Evolutionary conservation across 2,888 invertebrate species (phyloP), one percentile per base, ranked within the genome.

Genomic region (Tineola bisselliella): DNA sequence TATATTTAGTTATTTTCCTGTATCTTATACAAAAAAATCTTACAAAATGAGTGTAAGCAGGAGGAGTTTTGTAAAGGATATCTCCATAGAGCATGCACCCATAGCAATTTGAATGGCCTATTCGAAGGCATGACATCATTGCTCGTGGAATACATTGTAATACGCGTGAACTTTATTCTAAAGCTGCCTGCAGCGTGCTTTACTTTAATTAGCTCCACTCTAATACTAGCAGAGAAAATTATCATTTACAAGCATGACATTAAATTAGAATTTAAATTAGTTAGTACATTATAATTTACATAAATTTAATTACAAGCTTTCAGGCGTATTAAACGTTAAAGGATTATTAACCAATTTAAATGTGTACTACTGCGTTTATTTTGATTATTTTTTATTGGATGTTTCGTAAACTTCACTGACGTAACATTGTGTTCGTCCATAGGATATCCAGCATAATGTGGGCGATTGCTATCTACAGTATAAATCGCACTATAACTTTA

Each of bases 71-170:
- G 25, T 6, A 25, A 25, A 38, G 10, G 10, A 38, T 38, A 6
- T 38, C 10, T 38, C 38, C 10, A 38, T 4, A 38, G 10, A 38
- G 10, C 10, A 38, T 38, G 10, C 6, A 25, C 3, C 38, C 10
- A 38, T 38, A 38, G 15, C 15, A 17, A 48, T 17, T 48, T 2
- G 48, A 48, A 48, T 17, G 15, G 15, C 15, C 81, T 86, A 84
- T 79, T 83, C 80, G 68, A 79, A 76, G 74, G 76, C 77, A 80
- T 87, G 86, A 87, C 82, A 81, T 87, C 83, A 87, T 72, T 71
- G 69, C 69, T 77, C 84, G 83, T 84, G 84, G 84, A 78, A 86
- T 86, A 84, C 74, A 84, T 87, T 84, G 84, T 73, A 71, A 48
- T 67, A 74, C 72, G 78, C 76, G 75, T 78, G 79, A 80, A 81